A percentile compares a stretch with the other conserved stretches of the same genome.
Conservation (phyloP, 1,140 invertebrate genomes). For the Muscidifurax raptorellus region DNA sequence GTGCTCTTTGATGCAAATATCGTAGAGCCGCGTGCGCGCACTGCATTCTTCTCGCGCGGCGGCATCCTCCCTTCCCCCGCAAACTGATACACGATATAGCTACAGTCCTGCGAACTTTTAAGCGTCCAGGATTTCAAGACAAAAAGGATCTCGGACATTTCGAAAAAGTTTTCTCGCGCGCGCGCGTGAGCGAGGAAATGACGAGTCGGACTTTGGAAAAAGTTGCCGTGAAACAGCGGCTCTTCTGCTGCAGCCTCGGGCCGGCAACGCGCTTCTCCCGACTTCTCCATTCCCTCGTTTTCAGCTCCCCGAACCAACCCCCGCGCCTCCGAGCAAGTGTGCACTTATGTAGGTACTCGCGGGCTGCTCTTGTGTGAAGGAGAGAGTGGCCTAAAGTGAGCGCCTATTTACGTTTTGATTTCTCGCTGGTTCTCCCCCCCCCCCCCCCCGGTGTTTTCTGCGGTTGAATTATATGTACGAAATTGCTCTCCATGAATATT, state of each 20-base stretch:
- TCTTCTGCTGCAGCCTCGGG: slow-evolving; percentile 45
- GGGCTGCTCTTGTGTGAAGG: slow-evolving; percentile 7
- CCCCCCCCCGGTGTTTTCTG: background rate
- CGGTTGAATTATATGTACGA: no score
- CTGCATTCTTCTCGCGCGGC: background rate
- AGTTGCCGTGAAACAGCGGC: slow-evolving; percentile 59
- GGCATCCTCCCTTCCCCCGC: no score
- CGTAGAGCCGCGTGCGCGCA: background rate
- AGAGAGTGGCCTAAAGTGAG: slow-evolving; percentile 5
- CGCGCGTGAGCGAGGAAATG: slow-evolving; percentile 51
- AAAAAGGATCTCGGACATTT: slow-evolving; percentile 60
- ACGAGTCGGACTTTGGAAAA: slow-evolving; percentile 59
- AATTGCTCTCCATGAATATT: no score
- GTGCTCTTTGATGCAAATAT: slow-evolving; percentile 50
- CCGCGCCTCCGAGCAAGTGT: slow-evolving; percentile 7
- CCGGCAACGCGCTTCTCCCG: background rate
- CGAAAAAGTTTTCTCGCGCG: slow-evolving; percentile 57
- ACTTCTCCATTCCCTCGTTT: background rate
- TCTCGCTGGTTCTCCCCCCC: background rate
- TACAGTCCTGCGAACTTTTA: slow-evolving; percentile 20
- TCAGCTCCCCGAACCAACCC: background rate
- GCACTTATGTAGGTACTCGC: slow-evolving; percentile 39
- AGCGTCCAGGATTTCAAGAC: slow-evolving; percentile 37
- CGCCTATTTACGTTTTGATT: slow-evolving; percentile 19
- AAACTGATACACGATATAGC: background rate